Evolutionary conservation across 2,888 invertebrate genomes (phyloP), one percentile per base, ranked within the genome.

Genomic region (Furcula furcula): DNA sequence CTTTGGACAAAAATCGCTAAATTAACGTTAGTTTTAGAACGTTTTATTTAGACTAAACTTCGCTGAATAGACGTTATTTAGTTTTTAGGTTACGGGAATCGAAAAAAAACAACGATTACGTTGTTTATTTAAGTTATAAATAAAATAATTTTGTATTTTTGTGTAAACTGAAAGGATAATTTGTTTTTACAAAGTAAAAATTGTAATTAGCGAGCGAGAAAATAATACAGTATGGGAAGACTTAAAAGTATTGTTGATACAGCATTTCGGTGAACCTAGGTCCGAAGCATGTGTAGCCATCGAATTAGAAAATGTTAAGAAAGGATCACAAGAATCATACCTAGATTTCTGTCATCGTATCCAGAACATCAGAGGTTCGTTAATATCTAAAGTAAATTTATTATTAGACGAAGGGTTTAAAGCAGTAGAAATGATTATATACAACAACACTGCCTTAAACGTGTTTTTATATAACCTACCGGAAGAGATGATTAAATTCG

Each of bases 261-360:
- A 42, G 14, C 42, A 40, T 26, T 48, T 48, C 20, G 46, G 46
- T 5, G 40, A 45, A 13, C 47, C 46, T 1, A 9, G 45, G 7
- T 33, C 29, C 5, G 46, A 51, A 22, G 27, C 33, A 5, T 46
- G 40, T 16, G 30, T 46, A 2, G 31, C 36, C 2, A 43, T 40
- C 2, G 29, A 51, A 32, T 22, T 47, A 28, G 40, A 47, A 18
- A 29, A 21, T 0, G 9, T 36, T 0, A 30, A 34, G 26, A 43
- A 42, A 4, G 35, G 19, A 19, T 25, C 23, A 2, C 32, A 22
- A 3, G 43, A 47, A 31, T 22, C 12, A 18, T 37, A 36, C 12
- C 20, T 39, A 7, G 40, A 47, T 20, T 46, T 49, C 32, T 43
- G 39, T 11, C 27, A 40, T n/a, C 7, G 40, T 2, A 29, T 51